Percentiles rank a stretch among this genome's conserved stretches.
phyloP scores from a whole-genome alignment of 2,888 invertebrate genomes.

The Leistus spinibarbis region DNA sequence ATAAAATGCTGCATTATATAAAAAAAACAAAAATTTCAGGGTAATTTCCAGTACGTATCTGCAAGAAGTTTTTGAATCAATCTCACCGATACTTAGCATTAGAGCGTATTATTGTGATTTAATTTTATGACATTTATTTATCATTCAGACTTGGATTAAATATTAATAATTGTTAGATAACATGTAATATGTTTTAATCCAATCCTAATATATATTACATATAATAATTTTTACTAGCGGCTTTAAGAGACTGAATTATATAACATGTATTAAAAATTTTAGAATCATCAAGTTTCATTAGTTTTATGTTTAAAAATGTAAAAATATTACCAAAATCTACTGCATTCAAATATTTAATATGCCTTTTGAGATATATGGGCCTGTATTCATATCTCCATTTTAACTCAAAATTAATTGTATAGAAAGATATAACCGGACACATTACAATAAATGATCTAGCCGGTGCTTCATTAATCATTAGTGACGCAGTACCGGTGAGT shows the following conservation, averaged over 20 bases:
- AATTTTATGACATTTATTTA: not conserved
- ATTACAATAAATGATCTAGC: no score
- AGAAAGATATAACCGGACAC: no score
- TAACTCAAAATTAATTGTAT: no score
- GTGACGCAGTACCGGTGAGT: no score
- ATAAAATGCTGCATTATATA: constrained; percentile 21
- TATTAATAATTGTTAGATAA: not conserved
- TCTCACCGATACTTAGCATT: not conserved
- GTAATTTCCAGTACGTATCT: constrained; percentile 61
- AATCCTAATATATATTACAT: no score
- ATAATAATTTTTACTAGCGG: no score
- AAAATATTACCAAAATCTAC: not conserved
- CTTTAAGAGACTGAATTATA: no score
- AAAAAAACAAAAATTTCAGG: constrained; percentile 52
- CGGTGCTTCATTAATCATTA: no score
- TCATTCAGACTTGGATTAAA: not conserved
- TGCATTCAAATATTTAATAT: not conserved
- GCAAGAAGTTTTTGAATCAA: constrained; percentile 45
- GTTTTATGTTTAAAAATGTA: not conserved
- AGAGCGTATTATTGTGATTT: not conserved
- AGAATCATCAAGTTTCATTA: not conserved
- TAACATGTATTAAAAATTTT: no score
- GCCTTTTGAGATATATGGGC: not conserved
- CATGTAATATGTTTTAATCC: no score
- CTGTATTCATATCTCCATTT: no score